phyloP scores from a whole-genome alignment of 1,140 invertebrate genomes.

The honey bee (Apis mellifera) region Amel_HAv3.1 CM009942.2:11324501-11325000 shows the following conservation, averaged over 20 bases:
- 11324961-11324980: slow-evolving; percentile 1
- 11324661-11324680: neutral
- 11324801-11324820: neutral
- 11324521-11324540: neutral
- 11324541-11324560: neutral
- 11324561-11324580: neutral
- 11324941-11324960: neutral
- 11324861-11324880: neutral
- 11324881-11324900: neutral
- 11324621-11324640: neutral
- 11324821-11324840: neutral
- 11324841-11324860: neutral
- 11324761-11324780: neutral
- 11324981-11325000: neutral
- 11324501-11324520: neutral
- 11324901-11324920: neutral
- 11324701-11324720: neutral
- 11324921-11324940: neutral
- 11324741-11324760: neutral
- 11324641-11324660: no score
- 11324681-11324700: no score
- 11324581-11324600: neutral
- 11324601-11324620: no score
- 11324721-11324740: neutral
- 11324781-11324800: neutral